phyloP scores from a whole-genome alignment of 2,797 vertebrate genomes.

The Telmatherina bonti region DNA sequence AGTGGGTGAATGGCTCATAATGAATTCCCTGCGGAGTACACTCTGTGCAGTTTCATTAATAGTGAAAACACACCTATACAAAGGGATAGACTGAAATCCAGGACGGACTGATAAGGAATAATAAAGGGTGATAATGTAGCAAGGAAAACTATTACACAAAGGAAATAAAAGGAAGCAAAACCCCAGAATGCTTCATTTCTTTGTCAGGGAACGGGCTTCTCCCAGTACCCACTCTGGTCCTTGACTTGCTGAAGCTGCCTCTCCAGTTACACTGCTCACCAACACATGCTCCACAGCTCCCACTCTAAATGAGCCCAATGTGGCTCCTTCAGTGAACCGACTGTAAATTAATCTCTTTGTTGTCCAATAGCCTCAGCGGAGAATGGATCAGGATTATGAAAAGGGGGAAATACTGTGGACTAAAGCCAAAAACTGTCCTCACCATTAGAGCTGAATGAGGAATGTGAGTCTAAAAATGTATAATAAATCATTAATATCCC shows the following conservation, averaged over 20 bases:
- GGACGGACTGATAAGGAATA: not conserved
- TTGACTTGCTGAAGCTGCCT: constrained; percentile 51
- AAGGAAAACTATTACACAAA: not conserved
- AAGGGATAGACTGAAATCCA: not conserved
- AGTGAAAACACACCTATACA: constrained; percentile 10
- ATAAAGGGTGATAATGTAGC: constrained; percentile 6
- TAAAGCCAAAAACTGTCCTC: constrained; percentile 14
- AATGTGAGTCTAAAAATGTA: constrained; percentile 7
- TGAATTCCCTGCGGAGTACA: constrained; percentile 48
- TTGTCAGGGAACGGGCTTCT: constrained; percentile 54
- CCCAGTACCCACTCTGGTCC: constrained; percentile 38
- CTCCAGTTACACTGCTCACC: constrained; percentile 59
- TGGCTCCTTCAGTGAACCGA: constrained; percentile 53
- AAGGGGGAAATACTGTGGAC: constrained; percentile 22
- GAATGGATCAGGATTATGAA: constrained; percentile 46
- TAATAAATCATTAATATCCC: constrained; percentile 15
- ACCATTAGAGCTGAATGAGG: not conserved
- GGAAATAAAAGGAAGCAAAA: constrained; percentile 12
- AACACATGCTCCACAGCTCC: constrained; percentile 65
- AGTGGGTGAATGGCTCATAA: constrained; percentile 54
- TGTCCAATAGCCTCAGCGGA: constrained; percentile 56
- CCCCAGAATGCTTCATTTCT: constrained; percentile 51
- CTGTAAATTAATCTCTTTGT: constrained; percentile 77
- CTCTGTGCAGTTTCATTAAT: constrained; percentile 36
- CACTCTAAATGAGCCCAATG: constrained; percentile 57